Evolutionary conservation across 64 coral and sea anemone species (phyloP).

Genomic region (Trachythela sp.): DNA sequence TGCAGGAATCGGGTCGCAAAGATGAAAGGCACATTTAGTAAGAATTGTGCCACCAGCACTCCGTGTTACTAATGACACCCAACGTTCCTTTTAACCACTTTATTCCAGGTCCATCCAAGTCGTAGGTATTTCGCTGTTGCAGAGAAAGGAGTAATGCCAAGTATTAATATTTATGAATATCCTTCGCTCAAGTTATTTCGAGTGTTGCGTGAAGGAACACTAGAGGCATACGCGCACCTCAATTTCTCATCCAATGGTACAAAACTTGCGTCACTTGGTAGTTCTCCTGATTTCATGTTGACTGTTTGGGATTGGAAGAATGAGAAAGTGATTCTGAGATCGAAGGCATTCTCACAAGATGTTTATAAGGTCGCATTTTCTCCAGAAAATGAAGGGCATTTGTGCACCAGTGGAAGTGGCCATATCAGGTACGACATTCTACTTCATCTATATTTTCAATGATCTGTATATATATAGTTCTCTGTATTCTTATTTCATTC

Average conservation of each 20-base stretch:
- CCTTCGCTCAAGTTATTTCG: conserved; percentile 89
- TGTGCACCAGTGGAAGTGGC: conserved; percentile 83
- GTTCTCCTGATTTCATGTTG: conserved; percentile 94
- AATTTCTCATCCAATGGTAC: conserved; percentile 88
- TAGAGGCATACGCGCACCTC: conserved; percentile 86
- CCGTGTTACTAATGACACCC: no score
- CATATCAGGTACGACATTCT: conserved; percentile 66
- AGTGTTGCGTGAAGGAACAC: conserved; percentile 77
- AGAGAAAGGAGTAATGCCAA: conserved; percentile 84
- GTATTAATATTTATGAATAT: conserved; percentile 94
- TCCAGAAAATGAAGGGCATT: conserved; percentile 89
- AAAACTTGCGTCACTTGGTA: conserved; percentile 87
- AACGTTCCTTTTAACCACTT: neutral
- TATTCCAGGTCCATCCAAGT: conserved; percentile 81
- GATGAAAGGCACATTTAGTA: no score
- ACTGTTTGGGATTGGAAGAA: conserved; percentile 98
- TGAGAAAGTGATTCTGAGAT: conserved; percentile 73
- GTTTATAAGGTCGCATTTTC: conserved; percentile 90
- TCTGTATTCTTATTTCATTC: no score
- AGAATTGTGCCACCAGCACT: no score
- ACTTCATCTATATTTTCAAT: neutral
- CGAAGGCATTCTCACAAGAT: conserved; percentile 96
- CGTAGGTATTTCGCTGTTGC: conserved; percentile 97
- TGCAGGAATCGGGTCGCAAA: no score
- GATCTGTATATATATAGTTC: neutral